These are phyloP conservation scores for Steinernema feltiae DNA, from an alignment of 1,140 invertebrate species.

Conservation along the genomic window DNA sequence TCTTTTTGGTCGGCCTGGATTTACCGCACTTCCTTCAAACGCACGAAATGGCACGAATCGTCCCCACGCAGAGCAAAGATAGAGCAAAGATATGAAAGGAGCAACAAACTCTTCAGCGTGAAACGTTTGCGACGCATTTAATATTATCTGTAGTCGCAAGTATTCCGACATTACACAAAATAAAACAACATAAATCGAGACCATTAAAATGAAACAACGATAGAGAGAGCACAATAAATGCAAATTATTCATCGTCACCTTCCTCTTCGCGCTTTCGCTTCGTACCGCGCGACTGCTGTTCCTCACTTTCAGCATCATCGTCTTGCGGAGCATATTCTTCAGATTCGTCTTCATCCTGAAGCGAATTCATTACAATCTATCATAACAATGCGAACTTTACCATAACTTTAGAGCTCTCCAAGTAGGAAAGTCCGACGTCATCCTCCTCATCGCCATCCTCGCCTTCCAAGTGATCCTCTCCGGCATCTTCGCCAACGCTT, in stretches of 20 bases:
- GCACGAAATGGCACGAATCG: no score
- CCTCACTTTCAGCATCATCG: slow-evolving; percentile 14
- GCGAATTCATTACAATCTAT: background rate
- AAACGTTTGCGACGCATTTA: background rate
- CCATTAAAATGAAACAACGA: background rate
- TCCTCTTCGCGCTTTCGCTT: slow-evolving; percentile 12
- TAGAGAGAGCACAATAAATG: background rate
- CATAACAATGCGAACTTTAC: background rate
- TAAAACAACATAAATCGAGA: background rate
- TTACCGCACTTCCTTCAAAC: no score
- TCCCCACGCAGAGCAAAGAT: no score
- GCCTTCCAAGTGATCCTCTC: slow-evolving; percentile 12
- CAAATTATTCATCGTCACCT: background rate
- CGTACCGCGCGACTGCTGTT: slow-evolving; percentile 9
- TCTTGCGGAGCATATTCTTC: slow-evolving; percentile 25
- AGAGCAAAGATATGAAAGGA: no score
- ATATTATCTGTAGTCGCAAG: no score
- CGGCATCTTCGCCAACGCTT: slow-evolving; percentile 18
- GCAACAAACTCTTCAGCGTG: no score
- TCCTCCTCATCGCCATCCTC: slow-evolving; percentile 18
- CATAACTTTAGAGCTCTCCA: slow-evolving; percentile 20
- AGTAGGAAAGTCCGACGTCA: slow-evolving; percentile 20
- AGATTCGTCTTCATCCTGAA: slow-evolving; percentile 23
- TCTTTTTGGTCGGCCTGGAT: no score
- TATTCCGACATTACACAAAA: no score